These are phyloP conservation scores for Syngnathoides biaculeatus DNA, from an alignment of 2,113 vertebrate species.

Conservation along the genomic window DNA sequence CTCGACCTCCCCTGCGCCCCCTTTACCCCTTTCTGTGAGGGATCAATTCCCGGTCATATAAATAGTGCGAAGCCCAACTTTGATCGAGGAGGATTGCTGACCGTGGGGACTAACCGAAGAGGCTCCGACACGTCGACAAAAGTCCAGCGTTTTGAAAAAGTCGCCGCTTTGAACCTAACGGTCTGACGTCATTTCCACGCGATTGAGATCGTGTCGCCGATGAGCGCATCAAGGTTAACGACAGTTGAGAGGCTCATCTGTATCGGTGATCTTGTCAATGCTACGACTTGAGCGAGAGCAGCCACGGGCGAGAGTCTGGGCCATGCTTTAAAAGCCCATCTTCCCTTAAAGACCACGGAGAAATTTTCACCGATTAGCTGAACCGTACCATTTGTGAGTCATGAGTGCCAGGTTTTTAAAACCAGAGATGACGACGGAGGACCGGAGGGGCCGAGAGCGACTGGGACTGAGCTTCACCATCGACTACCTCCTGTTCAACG, in stretches of 20 bases:
- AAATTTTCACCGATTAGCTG: constrained; percentile 23
- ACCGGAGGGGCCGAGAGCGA: constrained; percentile 22
- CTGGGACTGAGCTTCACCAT: constrained; percentile 78
- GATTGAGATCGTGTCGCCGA: constrained; percentile 38
- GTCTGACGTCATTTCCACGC: constrained; percentile 61
- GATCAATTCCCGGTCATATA: constrained; percentile 66
- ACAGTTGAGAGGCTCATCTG: constrained; percentile 69
- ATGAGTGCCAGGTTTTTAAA: constrained; percentile 47
- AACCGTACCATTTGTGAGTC: constrained; percentile 17
- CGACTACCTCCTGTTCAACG: constrained; percentile 74
- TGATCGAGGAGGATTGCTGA: constrained; percentile 24
- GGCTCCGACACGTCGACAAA: constrained; percentile 4
- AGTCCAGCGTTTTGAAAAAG: constrained; percentile 11
- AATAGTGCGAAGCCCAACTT: constrained; percentile 49
- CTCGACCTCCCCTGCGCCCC: constrained; percentile 61
- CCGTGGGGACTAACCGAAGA: neutral
- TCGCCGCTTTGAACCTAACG: constrained; percentile 9
- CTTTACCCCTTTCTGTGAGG: constrained; percentile 62
- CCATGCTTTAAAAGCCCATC: constrained; percentile 38
- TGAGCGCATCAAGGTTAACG: constrained; percentile 58
- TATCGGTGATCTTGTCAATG: constrained; percentile 63
- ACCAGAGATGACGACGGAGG: constrained; percentile 55
- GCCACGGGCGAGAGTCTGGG: constrained; percentile 7
- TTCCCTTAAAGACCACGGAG: constrained; percentile 23
- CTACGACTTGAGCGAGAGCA: constrained; percentile 37